These are phyloP conservation scores for Apis laboriosa DNA, from an alignment of 1,140 invertebrate genomes.

Conservation along the genomic window DNA sequence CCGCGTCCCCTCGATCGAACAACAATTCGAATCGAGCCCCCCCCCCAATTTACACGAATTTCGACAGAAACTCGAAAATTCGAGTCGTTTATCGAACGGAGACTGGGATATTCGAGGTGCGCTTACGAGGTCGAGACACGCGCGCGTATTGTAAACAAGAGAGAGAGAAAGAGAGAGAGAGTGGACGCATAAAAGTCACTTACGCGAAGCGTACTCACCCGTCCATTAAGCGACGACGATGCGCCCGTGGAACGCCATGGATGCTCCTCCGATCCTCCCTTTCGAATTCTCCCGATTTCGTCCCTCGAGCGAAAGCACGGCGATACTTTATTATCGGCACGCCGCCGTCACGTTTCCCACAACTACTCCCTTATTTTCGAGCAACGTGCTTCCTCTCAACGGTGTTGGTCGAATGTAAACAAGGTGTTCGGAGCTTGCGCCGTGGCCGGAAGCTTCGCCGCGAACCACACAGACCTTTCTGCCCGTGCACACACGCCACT, in stretches of 20 bases:
- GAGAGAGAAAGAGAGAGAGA: background rate
- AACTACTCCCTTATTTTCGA: slow-evolving; percentile 12
- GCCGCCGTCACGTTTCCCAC: background rate
- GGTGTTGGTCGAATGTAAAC: slow-evolving; percentile 61
- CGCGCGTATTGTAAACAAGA: background rate
- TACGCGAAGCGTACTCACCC: slow-evolving; percentile 55
- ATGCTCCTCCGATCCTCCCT: background rate
- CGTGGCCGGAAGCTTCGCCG: slow-evolving; percentile 49
- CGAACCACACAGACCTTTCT: slow-evolving; percentile 52
- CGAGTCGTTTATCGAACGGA: too few species aligned
- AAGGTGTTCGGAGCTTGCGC: slow-evolving; percentile 61
- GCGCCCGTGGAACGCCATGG: slow-evolving; percentile 31
- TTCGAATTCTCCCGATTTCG: background rate
- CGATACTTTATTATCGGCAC: background rate
- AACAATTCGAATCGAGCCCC: background rate
- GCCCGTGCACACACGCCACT: slow-evolving; percentile 44
- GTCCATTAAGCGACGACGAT: slow-evolving; percentile 55
- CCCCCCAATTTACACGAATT: background rate
- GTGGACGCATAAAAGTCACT: slow-evolving; percentile 15
- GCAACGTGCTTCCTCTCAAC: slow-evolving; percentile 52
- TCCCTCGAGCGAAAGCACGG: background rate
- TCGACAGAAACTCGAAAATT: background rate
- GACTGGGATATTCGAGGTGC: background rate
- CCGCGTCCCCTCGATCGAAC: too few species aligned
- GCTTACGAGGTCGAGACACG: too few species aligned